Evolutionary conservation across 2,797 vertebrate species (phyloP).

Genomic region (Xerus rutilus): DNA sequence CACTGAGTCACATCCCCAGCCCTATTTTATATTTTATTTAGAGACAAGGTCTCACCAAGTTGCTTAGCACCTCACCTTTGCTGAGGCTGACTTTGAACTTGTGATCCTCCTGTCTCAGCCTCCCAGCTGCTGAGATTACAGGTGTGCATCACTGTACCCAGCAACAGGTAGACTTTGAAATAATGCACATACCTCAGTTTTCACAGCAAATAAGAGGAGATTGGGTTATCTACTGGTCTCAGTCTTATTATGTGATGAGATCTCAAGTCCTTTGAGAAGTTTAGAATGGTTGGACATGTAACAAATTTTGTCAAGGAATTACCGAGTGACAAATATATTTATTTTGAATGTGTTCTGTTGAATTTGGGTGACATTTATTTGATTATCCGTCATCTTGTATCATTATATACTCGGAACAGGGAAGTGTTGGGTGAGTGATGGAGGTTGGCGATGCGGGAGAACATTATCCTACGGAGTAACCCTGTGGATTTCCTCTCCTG

Average conservation of each 20-base stretch:
- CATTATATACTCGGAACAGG: background rate
- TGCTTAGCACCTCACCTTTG: no score
- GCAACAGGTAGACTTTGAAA: background rate
- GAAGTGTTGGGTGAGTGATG: background rate
- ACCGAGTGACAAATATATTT: background rate
- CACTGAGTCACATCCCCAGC: no score
- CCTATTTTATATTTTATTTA: no score
- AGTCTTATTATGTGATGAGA: background rate
- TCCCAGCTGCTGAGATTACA: no score
- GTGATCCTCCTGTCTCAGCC: no score
- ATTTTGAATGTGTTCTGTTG: background rate
- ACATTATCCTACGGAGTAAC: background rate
- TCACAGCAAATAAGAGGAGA: background rate
- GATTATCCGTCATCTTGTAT: background rate
- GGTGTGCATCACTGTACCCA: no score
- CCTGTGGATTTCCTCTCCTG: no score
- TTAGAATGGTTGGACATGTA: background rate
- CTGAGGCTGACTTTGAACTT: no score
- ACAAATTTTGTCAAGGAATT: background rate
- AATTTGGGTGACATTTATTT: background rate
- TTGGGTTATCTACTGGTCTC: background rate
- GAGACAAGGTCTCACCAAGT: no score
- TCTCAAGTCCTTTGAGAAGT: no score
- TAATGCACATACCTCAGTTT: background rate
- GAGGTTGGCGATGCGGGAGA: background rate